phyloP scores from a whole-genome alignment of 2,797 vertebrate species.

The Dallia pectoralis region DNA sequence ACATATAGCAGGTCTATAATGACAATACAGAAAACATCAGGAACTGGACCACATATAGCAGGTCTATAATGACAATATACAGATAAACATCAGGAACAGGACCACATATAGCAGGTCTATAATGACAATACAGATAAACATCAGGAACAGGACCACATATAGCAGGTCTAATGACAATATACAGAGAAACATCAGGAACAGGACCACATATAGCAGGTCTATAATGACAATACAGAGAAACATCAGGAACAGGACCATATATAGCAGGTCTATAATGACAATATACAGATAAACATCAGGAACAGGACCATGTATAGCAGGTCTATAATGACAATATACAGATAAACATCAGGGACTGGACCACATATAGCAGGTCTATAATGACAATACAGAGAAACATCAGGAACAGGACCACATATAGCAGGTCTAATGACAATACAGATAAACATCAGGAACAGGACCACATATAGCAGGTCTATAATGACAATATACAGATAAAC shows the following conservation, averaged over 20 bases:
- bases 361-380: background rate
- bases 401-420: background rate
- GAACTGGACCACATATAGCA: background rate
- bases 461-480: background rate
- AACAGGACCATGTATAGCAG: background rate
- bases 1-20: background rate
- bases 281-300: background rate
- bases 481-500: background rate
- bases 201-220: background rate
- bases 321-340: background rate
- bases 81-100: background rate
- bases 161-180: background rate
- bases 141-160: background rate
- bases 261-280: background rate
- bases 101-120: background rate
- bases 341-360: background rate
- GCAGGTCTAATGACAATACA: background rate
- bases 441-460: background rate
- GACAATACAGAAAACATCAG: background rate
- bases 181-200: background rate
- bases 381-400: background rate
- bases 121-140: background rate
- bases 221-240: background rate
- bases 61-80: background rate
- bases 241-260: background rate